Evolutionary conservation across 2,113 vertebrate species (phyloP), one percentile per base, ranked within the genome.

Genomic region (Xiphophorus maculatus): DNA sequence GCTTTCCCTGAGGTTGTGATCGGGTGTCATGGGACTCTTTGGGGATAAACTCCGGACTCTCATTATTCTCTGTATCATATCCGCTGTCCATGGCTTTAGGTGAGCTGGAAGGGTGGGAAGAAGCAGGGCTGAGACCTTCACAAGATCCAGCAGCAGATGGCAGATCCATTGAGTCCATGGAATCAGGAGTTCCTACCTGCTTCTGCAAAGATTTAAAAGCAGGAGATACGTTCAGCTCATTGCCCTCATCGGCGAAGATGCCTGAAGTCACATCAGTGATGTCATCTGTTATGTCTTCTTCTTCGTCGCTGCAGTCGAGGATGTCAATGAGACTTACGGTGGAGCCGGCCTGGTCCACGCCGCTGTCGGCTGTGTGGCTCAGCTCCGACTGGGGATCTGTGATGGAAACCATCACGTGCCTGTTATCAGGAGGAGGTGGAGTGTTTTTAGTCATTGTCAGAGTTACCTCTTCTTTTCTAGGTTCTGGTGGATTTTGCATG

Each of bases 51-150:
- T 98, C 97, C 0, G 98, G 98, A 44, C 97, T 98, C 84, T 98
- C 97, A 0, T 98, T 96, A 75, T 99, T 99, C 87, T 99, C 97
- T 0, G 98, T 99, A 90, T 99, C 97, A 0, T 99, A 99, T 71
- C 98, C 98, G 0, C 98, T 99, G 93, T 99, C 98, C 29, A 95
- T 89, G 12, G 97, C 96, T 32, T 94, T 96, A 29, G 96, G 95
- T 48, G 97, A 98, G 73, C 93, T 94, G 0, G 94, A 86, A 0
- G 95, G 88, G 0, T 85, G 63, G 3, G 94, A 95, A 12, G 88
- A 80, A 0, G 88, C 90, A 0, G 93, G 94, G 14, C 95, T 96
- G 84, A 95, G 94, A 10, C 91, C 94, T 63, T 96, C 96, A 42
- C 93, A 94, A 63, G 94, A 94, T 28, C 95, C 95, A 40, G 85